These are phyloP conservation scores for Haemorhous mexicanus DNA, from an alignment of 2,113 vertebrate genomes.

Conservation along the genomic window DNA sequence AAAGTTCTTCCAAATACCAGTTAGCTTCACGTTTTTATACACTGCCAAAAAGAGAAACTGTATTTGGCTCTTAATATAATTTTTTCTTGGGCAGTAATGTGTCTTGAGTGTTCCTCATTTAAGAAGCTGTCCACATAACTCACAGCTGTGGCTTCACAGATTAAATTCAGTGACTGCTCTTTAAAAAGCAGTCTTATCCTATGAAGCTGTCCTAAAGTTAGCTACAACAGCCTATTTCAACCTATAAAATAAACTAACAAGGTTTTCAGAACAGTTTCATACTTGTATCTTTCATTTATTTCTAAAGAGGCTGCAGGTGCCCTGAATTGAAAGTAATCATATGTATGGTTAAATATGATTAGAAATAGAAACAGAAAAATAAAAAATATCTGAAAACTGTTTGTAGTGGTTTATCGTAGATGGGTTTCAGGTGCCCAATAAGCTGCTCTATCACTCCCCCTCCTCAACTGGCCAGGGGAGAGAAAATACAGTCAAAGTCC, in stretches of 20 bases:
- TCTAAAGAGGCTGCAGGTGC: not conserved
- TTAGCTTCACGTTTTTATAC: not conserved
- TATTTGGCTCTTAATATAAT: not conserved
- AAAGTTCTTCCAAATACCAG: not conserved
- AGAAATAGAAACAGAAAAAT: not conserved
- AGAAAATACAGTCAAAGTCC: not conserved
- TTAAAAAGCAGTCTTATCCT: not conserved
- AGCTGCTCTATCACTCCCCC: not conserved
- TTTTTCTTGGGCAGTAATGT: not conserved
- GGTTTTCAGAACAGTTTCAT: not conserved
- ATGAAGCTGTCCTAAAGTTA: not conserved
- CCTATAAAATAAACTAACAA: not conserved
- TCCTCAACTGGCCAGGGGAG: not conserved
- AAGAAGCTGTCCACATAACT: not conserved
- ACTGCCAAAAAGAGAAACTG: not conserved
- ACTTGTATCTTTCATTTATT: not conserved
- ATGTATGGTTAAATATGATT: not conserved
- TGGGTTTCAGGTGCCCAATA: not conserved
- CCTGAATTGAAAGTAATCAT: not conserved
- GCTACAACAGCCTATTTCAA: not conserved
- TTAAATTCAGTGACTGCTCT: not conserved
- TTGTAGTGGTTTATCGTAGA: not conserved
- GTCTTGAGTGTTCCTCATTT: not conserved
- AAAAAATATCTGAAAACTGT: not conserved
- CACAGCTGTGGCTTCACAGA: not conserved